Percentiles rank a stretch among this genome's conserved stretches.
These are phyloP conservation scores for Acrocephalus scirpaceus DNA, from an alignment of 2,797 vertebrate genomes.

Conservation along the genomic window DNA sequence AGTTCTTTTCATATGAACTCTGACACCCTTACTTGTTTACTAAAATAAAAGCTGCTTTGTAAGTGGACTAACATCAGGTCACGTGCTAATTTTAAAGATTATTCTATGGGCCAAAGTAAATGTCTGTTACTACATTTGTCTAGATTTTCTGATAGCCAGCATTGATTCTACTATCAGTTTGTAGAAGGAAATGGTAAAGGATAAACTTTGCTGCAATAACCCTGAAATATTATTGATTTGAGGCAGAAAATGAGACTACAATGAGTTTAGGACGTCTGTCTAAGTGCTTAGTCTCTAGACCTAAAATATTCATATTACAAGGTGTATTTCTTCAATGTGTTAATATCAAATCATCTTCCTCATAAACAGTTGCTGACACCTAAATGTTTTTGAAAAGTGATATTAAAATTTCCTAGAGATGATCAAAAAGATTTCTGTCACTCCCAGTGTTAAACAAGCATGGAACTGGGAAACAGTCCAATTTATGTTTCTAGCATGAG, in stretches of 20 bases:
- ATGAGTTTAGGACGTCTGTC: background rate
- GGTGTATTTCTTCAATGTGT: background rate
- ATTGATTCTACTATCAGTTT: background rate
- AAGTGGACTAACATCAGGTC: conserved; percentile 26
- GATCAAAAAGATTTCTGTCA: conserved; percentile 21
- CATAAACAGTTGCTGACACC: background rate
- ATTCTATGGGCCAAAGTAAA: conserved; percentile 12
- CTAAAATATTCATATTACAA: background rate
- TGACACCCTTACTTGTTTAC: background rate
- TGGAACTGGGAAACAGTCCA: background rate
- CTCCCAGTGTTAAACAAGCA: conserved; percentile 12
- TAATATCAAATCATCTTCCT: background rate
- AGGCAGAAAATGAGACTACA: background rate
- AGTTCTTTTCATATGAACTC: background rate
- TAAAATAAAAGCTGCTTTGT: background rate
- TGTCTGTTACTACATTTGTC: conserved; percentile 17
- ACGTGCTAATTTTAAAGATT: conserved; percentile 1
- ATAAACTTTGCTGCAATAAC: background rate
- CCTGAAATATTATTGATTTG: conserved; percentile 2
- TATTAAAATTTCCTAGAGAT: background rate
- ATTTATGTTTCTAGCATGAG: conserved; percentile 16
- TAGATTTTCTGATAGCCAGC: conserved; percentile 21
- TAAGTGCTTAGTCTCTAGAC: background rate
- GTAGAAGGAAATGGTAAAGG: background rate
- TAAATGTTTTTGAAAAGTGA: background rate